A percentile compares a stretch with the other conserved stretches of the same genome.
Evolutionary conservation across 1,140 invertebrate genomes (phyloP).

Genomic region (Cecropterus lyciades): DNA sequence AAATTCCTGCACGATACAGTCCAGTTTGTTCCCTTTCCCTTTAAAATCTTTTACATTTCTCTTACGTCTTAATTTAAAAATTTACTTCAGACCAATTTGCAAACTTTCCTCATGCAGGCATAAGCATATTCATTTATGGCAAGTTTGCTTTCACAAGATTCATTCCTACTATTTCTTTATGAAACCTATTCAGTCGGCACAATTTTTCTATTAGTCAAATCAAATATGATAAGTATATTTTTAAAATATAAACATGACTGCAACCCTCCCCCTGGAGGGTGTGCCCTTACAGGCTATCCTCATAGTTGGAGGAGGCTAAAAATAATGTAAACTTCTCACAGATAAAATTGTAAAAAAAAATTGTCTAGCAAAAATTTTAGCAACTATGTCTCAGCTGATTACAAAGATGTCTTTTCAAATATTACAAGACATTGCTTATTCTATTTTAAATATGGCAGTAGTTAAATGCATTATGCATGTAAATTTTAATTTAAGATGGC

Average conservation of each 20-base stretch:
- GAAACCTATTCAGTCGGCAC: too few relatives aligned
- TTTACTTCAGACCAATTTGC: background rate
- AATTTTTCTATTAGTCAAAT: too few relatives aligned
- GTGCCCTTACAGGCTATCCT: too few relatives aligned
- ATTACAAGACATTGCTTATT: conserved; percentile 12
- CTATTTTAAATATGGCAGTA: conserved; percentile 44
- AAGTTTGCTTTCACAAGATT: too few relatives aligned
- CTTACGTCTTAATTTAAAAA: too few relatives aligned
- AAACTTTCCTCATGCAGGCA: background rate
- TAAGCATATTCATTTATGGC: too few relatives aligned
- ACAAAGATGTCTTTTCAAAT: conserved; percentile 17
- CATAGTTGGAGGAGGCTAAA: too few relatives aligned
- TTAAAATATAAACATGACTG: too few relatives aligned
- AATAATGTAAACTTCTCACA: background rate
- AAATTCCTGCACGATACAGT: conserved; percentile 17
- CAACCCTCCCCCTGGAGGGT: too few relatives aligned
- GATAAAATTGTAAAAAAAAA: conserved; percentile 20
- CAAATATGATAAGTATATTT: too few relatives aligned
- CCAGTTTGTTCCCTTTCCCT: conserved; percentile 22
- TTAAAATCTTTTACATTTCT: conserved; percentile 5
- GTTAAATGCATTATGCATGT: conserved; percentile 15
- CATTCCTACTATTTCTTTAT: too few relatives aligned
- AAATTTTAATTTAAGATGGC: conserved; percentile 40
- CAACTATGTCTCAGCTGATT: conserved; percentile 10
- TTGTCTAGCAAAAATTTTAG: conserved; percentile 34